phyloP scores from a whole-genome alignment of 1,140 invertebrate genomes.

The Luehdorfia chinensis region DNA sequence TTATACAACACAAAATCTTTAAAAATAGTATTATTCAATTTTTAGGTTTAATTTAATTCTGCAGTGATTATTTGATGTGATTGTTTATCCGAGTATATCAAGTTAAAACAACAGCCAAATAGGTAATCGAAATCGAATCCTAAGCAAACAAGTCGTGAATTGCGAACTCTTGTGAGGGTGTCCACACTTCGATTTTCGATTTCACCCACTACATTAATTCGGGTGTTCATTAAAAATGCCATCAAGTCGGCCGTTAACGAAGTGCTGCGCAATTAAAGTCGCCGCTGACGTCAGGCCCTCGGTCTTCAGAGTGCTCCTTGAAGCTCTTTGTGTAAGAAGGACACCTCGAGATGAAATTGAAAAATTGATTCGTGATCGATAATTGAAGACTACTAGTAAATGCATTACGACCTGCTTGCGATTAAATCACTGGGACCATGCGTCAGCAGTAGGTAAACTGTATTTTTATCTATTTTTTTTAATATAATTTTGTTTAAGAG shows the following conservation, averaged over 20 bases:
- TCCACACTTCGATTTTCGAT: constrained; percentile 72
- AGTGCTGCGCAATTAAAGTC: constrained; percentile 74
- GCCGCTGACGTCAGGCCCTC: constrained; percentile 69
- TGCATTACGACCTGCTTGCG: constrained; percentile 3
- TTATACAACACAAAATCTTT: too few species aligned
- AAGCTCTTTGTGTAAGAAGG: constrained; percentile 46
- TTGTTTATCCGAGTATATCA: too few species aligned
- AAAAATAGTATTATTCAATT: too few species aligned
- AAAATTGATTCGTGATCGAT: constrained; percentile 64
- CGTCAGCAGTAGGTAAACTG: too few species aligned
- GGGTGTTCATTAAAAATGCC: constrained; percentile 76
- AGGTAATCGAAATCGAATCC: constrained; percentile 60
- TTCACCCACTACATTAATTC: constrained; percentile 76
- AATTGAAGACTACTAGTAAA: constrained; percentile 19
- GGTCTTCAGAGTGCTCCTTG: constrained; percentile 42
- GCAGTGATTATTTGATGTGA: too few species aligned
- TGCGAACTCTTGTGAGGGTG: constrained; percentile 41
- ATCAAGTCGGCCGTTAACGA: constrained; percentile 73
- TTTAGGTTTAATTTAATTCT: too few species aligned
- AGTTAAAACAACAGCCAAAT: constrained; percentile 43
- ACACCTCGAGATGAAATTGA: constrained; percentile 67
- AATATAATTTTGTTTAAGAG: too few species aligned
- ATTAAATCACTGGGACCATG: background rate
- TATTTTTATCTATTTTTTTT: too few species aligned
- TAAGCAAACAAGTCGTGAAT: constrained; percentile 64